Percentiles rank a stretch among this genome's conserved stretches.
Evolutionary conservation across 92 coral and sea anemone genomes (phyloP).

Genomic region (Galaxea fascicularis): DNA sequence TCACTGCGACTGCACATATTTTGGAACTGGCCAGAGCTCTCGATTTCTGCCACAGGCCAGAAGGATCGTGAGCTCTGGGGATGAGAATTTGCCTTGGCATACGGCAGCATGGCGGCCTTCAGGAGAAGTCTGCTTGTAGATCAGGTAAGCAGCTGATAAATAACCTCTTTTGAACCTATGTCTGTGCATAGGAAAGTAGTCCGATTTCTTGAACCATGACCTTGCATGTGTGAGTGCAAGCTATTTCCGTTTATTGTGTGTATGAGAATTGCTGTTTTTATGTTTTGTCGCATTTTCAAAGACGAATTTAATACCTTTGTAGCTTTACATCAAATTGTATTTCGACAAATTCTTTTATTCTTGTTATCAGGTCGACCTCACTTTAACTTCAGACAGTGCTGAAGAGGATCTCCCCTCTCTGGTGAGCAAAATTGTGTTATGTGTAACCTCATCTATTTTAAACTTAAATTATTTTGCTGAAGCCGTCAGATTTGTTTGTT

Average conservation of each 20-base stretch:
- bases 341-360: slow-evolving; percentile 1
- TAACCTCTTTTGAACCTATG: slow-evolving; percentile 3
- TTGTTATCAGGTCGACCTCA: slow-evolving; percentile 1
- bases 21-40: too few relatives aligned
- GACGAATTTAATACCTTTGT: background rate
- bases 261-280: slow-evolving; percentile 1
- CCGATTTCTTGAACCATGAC: background rate
- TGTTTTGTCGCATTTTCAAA: slow-evolving; percentile 1
- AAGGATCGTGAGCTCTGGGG: too few relatives aligned
- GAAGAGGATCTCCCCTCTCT: slow-evolving; percentile 5
- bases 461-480: too few relatives aligned
- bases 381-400: slow-evolving; percentile 5
- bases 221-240: slow-evolving; percentile 4
- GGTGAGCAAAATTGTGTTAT: background rate
- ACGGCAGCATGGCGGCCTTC: slow-evolving; percentile 23
- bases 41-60: too few relatives aligned
- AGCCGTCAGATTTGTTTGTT: too few relatives aligned
- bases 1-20: too few relatives aligned
- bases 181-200: background rate
- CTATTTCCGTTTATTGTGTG: slow-evolving; percentile 4
- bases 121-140: slow-evolving; percentile 1
- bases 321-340: slow-evolving; percentile 7
- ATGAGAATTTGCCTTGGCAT: slow-evolving; percentile 17
- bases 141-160: background rate
- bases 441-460: background rate